A percentile compares a stretch with the other conserved stretches of the same genome.
Evolutionary conservation across 2,888 invertebrate species (phyloP).

Genomic region (Copidosoma aretas): DNA sequence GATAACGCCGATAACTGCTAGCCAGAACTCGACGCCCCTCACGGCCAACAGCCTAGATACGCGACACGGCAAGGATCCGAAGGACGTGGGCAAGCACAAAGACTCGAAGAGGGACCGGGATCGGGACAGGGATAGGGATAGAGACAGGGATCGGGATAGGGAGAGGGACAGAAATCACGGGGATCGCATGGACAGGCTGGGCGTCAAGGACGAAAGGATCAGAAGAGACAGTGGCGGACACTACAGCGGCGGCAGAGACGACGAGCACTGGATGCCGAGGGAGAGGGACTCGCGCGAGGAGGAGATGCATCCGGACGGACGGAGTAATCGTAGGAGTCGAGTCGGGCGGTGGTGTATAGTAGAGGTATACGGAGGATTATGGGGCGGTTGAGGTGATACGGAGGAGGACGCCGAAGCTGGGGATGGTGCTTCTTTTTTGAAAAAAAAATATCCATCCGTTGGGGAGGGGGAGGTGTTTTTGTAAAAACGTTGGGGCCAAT

Average conservation of each 20-base stretch:
- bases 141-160: slow-evolving; percentile 51
- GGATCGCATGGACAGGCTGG: slow-evolving; percentile 60
- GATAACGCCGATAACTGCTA: slow-evolving; percentile 56
- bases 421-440: no score
- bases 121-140: slow-evolving; percentile 52
- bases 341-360: no score
- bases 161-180: slow-evolving; percentile 49
- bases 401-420: no score
- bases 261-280: slow-evolving; percentile 58
- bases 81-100: slow-evolving; percentile 53
- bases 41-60: slow-evolving; percentile 49
- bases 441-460: no score
- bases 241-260: slow-evolving; percentile 57
- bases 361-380: no score
- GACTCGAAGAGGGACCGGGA: slow-evolving; percentile 51
- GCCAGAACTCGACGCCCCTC: slow-evolving; percentile 50
- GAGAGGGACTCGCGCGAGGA: slow-evolving; percentile 57
- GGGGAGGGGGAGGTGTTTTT: no score
- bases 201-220: slow-evolving; percentile 59
- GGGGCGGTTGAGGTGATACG: no score
- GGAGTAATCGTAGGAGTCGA: no score
- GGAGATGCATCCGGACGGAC: no score
- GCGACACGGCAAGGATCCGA: slow-evolving; percentile 44
- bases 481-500: no score
- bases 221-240: slow-evolving; percentile 62